These are phyloP conservation scores for Hypomecis atomaria DNA, from an alignment of 2,888 invertebrate species.

Conservation along the genomic window DNA sequence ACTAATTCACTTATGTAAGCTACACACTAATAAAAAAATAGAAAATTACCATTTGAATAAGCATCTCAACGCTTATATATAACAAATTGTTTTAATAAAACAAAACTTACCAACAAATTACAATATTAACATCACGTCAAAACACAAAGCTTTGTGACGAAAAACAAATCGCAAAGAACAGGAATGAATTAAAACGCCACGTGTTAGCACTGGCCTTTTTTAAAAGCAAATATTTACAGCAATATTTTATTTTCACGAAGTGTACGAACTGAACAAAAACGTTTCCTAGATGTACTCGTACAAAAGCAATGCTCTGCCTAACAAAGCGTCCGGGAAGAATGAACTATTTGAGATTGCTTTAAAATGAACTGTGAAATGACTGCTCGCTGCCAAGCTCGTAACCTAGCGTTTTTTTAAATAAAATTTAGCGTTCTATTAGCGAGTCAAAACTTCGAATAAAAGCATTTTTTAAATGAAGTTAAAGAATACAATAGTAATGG, in stretches of 20 bases:
- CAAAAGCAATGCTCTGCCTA: conserved; percentile 40
- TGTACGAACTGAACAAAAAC: conserved; percentile 35
- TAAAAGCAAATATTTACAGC: conserved; percentile 33
- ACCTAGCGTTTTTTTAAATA: conserved; percentile 48
- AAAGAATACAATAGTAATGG: neutral
- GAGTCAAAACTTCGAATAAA: conserved; percentile 57
- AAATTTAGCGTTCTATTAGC: conserved; percentile 58
- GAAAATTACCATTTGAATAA: no score
- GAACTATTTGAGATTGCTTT: conserved; percentile 58
- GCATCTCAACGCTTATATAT: no score
- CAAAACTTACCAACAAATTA: no score
- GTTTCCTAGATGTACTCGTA: conserved; percentile 34
- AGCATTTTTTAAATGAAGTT: conserved; percentile 18
- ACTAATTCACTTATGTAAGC: no score
- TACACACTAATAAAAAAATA: no score
- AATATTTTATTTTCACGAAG: conserved; percentile 29
- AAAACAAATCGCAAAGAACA: conserved; percentile 4
- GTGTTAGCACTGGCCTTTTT: conserved; percentile 31
- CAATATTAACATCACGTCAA: no score
- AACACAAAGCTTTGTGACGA: neutral
- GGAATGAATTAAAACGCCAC: conserved; percentile 22
- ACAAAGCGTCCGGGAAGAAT: conserved; percentile 48
- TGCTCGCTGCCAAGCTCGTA: conserved; percentile 49
- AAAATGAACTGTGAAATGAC: conserved; percentile 60
- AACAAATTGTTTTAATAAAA: no score